Evolutionary conservation across 2,797 vertebrate genomes (phyloP).

Genomic region (Morelia viridis): DNA sequence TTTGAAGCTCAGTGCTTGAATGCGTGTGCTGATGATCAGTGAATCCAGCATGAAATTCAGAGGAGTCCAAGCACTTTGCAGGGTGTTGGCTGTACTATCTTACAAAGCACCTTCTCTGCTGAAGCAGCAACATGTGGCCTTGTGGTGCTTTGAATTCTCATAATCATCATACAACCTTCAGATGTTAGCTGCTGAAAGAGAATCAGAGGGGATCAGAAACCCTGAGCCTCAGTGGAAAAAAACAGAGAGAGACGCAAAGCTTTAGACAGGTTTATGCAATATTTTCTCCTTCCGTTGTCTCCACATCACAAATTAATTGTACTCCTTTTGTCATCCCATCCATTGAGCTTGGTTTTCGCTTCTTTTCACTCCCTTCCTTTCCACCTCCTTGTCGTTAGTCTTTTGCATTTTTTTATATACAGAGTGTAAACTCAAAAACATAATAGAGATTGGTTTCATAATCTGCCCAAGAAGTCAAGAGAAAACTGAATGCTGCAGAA

Average conservation of each 20-base stretch:
- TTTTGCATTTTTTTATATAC: not conserved
- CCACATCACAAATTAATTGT: conserved; percentile 7
- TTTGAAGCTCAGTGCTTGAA: not conserved
- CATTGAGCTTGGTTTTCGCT: not conserved
- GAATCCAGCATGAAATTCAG: conserved; percentile 22
- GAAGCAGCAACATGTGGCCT: conserved; percentile 35
- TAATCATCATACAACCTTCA: conserved; percentile 31
- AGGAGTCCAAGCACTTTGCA: conserved; percentile 23
- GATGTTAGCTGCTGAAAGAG: conserved; percentile 20
- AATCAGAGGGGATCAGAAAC: conserved; percentile 14
- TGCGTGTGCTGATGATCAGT: not conserved
- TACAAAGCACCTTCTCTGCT: conserved; percentile 29
- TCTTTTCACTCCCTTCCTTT: not conserved
- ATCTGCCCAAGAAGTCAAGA: conserved; percentile 31
- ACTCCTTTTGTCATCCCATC: not conserved
- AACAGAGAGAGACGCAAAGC: not conserved
- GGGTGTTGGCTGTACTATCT: not conserved
- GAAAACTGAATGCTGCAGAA: conserved; percentile 40
- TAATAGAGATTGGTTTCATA: conserved; percentile 47
- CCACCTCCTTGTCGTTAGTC: conserved; percentile 3
- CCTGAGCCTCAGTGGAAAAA: fast-evolving
- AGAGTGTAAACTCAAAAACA: conserved; percentile 36
- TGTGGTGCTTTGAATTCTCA: not conserved
- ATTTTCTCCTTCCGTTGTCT: conserved; percentile 30
- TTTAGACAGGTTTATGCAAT: conserved; percentile 8